Percentiles rank a stretch among this genome's conserved stretches.
Evolutionary conservation across 2,113 vertebrate genomes (phyloP).

Genomic region (Mormyrus iriodes): DNA sequence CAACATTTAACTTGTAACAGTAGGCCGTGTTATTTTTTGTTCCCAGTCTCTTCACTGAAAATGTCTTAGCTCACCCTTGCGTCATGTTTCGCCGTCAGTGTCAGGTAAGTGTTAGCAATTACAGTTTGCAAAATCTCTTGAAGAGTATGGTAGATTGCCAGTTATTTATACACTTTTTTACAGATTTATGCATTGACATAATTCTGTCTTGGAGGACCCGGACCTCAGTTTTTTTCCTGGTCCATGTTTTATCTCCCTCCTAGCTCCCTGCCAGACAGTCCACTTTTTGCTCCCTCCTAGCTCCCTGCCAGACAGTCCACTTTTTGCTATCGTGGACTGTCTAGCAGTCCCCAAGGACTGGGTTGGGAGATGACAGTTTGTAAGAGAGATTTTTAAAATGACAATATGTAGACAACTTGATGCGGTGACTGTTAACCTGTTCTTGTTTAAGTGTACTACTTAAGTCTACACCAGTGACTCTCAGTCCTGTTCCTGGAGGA

Average conservation of each 20-base stretch:
- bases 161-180: background rate
- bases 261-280: no score
- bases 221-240: no score
- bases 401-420: background rate
- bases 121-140: background rate
- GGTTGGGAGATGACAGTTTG: background rate
- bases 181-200: background rate
- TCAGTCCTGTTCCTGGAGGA: no score
- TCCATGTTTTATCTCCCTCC: no score
- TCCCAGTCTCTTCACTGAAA: slow-evolving; percentile 88
- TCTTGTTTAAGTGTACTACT: no score
- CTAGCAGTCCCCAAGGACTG: background rate
- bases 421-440: no score
- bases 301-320: background rate
- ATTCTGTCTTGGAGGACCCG: background rate
- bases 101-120: slow-evolving; percentile 67
- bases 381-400: background rate
- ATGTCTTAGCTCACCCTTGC: slow-evolving; percentile 91
- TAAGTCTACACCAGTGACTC: no score
- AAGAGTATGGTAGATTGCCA: background rate
- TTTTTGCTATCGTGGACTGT: background rate
- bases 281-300: background rate
- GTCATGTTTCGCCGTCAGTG: slow-evolving; percentile 92
- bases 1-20: background rate
- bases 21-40: background rate